A percentile compares a stretch with the other conserved stretches of the same genome.
Evolutionary conservation across 2,113 vertebrate species (phyloP).

Genomic region (Lagopus leucura): DNA sequence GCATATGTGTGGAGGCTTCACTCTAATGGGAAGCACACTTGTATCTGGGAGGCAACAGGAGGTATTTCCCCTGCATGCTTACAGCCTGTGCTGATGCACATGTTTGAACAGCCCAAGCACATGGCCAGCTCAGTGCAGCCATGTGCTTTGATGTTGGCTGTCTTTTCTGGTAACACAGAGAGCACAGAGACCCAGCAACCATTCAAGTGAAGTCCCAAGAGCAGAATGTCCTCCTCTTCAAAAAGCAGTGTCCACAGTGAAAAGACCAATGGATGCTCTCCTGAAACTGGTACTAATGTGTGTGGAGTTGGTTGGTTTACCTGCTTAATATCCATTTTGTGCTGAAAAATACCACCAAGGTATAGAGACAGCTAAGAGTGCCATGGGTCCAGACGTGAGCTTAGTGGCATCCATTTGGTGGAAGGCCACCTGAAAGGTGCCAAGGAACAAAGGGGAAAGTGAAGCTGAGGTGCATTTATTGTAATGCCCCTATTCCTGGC

Average conservation of each 20-base stretch:
- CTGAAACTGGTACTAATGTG: background rate
- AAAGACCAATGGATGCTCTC: background rate
- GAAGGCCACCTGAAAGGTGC: background rate
- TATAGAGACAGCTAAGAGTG: background rate
- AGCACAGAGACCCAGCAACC: background rate
- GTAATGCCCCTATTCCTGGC: background rate
- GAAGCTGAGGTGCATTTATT: background rate
- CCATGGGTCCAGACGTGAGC: background rate
- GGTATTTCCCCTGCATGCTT: slow-evolving; percentile 7
- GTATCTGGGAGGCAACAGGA: slow-evolving; percentile 29
- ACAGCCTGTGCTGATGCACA: background rate
- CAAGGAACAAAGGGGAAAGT: background rate
- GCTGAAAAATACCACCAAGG: background rate
- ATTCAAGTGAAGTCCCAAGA: background rate
- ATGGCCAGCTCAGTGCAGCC: background rate
- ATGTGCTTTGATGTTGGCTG: background rate
- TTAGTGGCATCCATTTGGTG: background rate
- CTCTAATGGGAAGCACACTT: background rate
- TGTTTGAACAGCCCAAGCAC: background rate
- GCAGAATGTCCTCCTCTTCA: background rate
- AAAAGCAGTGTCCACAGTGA: background rate
- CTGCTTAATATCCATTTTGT: background rate
- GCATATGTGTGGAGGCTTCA: background rate
- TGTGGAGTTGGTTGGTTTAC: background rate
- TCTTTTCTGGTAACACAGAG: background rate